Percentiles rank a stretch among this genome's conserved stretches.
phyloP scores from a whole-genome alignment of 2,888 invertebrate species.

The Leptopilina syphax region DNA sequence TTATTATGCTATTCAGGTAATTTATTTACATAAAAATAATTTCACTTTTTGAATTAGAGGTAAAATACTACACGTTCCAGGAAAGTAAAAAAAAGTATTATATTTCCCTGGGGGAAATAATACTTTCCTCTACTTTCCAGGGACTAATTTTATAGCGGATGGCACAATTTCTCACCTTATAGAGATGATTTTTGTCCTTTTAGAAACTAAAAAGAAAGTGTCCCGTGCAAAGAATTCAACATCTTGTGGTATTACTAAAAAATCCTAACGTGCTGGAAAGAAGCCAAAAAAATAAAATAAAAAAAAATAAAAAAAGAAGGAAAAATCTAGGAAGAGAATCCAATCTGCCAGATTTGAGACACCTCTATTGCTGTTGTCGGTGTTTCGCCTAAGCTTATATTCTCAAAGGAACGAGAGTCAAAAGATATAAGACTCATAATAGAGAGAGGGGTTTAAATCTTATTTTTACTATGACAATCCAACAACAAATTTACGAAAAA shows the following conservation, averaged over 20 bases:
- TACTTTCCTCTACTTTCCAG: background rate
- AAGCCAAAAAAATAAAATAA: conserved; percentile 47
- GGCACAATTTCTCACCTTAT: conserved; percentile 53
- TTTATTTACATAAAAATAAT: too few relatives aligned
- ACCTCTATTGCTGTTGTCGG: conserved; percentile 24
- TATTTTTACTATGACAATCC: background rate
- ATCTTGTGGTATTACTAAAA: conserved; percentile 37
- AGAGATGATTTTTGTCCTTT: conserved; percentile 51
- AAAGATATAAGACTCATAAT: conserved; percentile 53
- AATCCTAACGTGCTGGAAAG: conserved; percentile 49
- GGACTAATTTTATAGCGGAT: conserved; percentile 2
- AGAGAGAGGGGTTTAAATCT: background rate
- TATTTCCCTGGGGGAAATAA: too few relatives aligned
- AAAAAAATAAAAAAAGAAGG: too few relatives aligned
- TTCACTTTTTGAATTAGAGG: too few relatives aligned
- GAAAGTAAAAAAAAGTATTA: too few relatives aligned
- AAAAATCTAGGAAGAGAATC: conserved; percentile 51
- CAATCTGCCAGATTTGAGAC: conserved; percentile 58
- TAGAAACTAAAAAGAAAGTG: conserved; percentile 14
- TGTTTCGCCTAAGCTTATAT: conserved; percentile 41
- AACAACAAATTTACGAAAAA: background rate
- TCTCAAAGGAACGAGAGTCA: conserved; percentile 48
- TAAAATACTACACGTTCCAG: too few relatives aligned
- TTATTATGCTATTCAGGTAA: too few relatives aligned
- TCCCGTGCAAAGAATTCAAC: conserved; percentile 36